phyloP scores from a whole-genome alignment of 2,113 vertebrate species.

The Diadophis punctatus region DNA sequence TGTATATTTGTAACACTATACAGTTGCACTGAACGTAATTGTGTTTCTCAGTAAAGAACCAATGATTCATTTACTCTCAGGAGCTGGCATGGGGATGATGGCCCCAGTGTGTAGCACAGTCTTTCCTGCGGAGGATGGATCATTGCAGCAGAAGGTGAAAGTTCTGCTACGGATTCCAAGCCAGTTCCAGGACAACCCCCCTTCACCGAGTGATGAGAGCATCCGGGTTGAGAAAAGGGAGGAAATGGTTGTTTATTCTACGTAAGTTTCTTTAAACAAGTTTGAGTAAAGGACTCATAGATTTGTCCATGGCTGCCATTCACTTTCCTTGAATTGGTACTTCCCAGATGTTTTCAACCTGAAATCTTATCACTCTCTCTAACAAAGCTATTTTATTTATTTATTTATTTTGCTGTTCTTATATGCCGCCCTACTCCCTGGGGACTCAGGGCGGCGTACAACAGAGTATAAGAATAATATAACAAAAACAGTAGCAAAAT shows the following conservation, averaged over 20 bases:
- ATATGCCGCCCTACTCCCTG: too few relatives aligned
- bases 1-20: not conserved
- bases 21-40: not conserved
- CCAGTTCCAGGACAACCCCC: slow-evolving; percentile 76
- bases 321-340: not conserved
- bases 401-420: too few relatives aligned
- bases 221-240: slow-evolving; percentile 80
- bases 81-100: slow-evolving; percentile 83
- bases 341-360: not conserved
- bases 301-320: not conserved
- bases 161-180: slow-evolving; percentile 79
- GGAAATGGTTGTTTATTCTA: slow-evolving; percentile 83
- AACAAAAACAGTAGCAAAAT: too few relatives aligned
- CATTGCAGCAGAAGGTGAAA: slow-evolving; percentile 80
- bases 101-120: slow-evolving; percentile 81
- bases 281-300: not conserved
- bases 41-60: not conserved
- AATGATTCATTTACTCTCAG: slow-evolving; percentile 57
- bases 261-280: slow-evolving; percentile 64
- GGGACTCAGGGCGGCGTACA: too few relatives aligned
- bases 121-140: slow-evolving; percentile 79
- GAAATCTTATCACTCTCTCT: not conserved
- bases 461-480: too few relatives aligned
- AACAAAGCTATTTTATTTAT: too few relatives aligned
- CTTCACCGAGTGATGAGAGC: slow-evolving; percentile 72